A percentile compares a stretch with the other conserved stretches of the same genome.
Evolutionary conservation across 30 jellyfish, hydroid and myxozoan species (phyloP).

Genomic region (Calvadosia cruxmelitensis): DNA sequence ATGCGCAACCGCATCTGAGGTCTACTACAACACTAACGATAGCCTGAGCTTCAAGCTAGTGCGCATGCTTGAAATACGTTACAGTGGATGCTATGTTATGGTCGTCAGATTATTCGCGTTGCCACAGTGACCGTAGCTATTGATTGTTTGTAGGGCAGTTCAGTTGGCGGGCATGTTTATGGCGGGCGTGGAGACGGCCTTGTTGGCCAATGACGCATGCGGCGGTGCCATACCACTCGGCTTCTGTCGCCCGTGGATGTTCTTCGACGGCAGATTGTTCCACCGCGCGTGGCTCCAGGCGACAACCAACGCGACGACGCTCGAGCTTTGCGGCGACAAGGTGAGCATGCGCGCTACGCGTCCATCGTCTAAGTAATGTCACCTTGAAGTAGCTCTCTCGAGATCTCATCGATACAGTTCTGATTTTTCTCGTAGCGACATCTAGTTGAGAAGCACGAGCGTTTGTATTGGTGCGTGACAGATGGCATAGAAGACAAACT

Average conservation of each 20-base stretch:
- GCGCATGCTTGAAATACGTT: not conserved
- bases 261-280: conserved; percentile 87
- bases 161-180: conserved; percentile 78
- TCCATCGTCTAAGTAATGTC: no score
- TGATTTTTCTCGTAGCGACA: conserved; percentile 45
- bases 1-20: not conserved
- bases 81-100: no score
- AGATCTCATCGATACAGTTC: not conserved
- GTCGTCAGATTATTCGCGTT: no score
- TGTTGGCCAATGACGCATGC: conserved; percentile 86
- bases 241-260: conserved; percentile 87
- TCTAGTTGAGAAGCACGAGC: conserved; percentile 68
- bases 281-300: conserved; percentile 92
- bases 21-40: not conserved
- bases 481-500: conserved; percentile 74
- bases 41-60: not conserved
- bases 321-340: conserved; percentile 83
- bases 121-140: no score
- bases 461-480: conserved; percentile 90
- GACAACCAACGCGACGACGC: conserved; percentile 42
- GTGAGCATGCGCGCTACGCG: conserved; percentile 17
- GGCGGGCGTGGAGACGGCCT: conserved; percentile 84
- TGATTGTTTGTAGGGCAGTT: no score
- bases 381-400: not conserved
- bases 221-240: conserved; percentile 95